phyloP scores from a whole-genome alignment of 2,113 vertebrate genomes.

The Amphilophus citrinellus region DNA sequence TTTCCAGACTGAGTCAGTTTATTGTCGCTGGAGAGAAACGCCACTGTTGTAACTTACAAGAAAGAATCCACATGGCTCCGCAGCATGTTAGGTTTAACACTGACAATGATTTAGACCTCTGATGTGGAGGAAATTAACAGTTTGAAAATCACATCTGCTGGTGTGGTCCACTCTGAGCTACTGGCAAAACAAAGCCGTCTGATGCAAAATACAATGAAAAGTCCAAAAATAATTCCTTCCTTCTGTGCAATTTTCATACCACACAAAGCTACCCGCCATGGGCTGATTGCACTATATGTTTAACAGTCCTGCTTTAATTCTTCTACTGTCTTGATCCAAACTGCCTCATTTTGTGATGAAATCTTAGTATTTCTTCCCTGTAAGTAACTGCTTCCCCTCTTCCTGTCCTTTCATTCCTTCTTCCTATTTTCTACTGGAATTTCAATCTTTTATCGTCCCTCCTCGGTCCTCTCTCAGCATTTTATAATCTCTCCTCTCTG shows the following conservation, averaged over 20 bases:
- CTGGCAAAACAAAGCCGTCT: not conserved
- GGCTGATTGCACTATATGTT: not conserved
- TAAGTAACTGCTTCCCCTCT: not conserved
- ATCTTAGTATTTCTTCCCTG: not conserved
- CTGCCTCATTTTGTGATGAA: not conserved
- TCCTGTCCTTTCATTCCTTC: not conserved
- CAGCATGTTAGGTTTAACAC: not conserved
- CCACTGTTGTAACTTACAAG: not conserved
- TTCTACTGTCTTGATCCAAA: not conserved
- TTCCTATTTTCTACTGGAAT: not conserved
- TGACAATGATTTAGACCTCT: not conserved
- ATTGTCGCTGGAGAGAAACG: not conserved
- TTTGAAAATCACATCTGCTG: not conserved
- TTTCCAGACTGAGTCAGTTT: not conserved
- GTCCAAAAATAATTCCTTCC: not conserved
- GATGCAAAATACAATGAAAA: not conserved
- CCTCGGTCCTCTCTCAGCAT: conserved; percentile 16
- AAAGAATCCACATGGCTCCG: not conserved
- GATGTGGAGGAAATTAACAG: not conserved
- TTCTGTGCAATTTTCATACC: not conserved
- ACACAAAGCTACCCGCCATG: not conserved
- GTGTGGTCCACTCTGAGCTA: not conserved
- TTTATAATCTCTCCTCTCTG: conserved; percentile 47
- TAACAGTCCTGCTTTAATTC: not conserved
- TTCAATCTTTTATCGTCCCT: conserved; percentile 11